phyloP scores from a whole-genome alignment of 2,113 vertebrate species.

The Oreochromis aureus region DNA sequence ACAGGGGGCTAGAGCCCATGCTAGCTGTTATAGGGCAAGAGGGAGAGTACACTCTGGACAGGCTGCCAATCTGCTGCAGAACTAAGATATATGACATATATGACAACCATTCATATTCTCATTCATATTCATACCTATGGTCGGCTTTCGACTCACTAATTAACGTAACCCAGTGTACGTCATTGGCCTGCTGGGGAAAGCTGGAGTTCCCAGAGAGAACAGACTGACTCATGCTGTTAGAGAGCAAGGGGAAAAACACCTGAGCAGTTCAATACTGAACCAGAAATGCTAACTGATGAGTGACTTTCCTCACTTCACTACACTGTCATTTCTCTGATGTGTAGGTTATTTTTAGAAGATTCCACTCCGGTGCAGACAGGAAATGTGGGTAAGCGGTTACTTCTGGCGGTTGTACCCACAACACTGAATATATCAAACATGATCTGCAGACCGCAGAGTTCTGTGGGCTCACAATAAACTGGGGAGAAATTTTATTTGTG shows the following conservation, averaged over 20 bases:
- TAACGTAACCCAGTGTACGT: not conserved
- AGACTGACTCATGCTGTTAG: not conserved
- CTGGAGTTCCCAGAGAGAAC: not conserved
- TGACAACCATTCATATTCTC: not conserved
- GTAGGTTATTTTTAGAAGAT: not conserved
- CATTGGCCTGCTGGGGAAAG: not conserved
- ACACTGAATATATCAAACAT: not conserved
- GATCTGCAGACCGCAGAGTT: not conserved
- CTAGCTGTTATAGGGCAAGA: not conserved
- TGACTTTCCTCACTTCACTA: not conserved
- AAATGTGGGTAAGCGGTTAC: not conserved
- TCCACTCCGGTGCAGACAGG: not conserved
- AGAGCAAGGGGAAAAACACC: not conserved
- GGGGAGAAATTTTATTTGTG: not conserved
- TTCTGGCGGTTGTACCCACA: not conserved
- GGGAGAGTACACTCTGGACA: not conserved
- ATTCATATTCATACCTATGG: not conserved
- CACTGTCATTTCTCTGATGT: not conserved
- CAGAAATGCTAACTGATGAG: not conserved
- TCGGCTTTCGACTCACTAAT: not conserved
- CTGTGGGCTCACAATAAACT: not conserved
- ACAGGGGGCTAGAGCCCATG: not conserved
- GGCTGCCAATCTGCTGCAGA: not conserved
- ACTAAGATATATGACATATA: not conserved
- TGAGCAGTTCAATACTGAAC: not conserved